A percentile compares a stretch with the other conserved stretches of the same genome.
These are phyloP conservation scores for Gonocerus acuteangulatus DNA, from an alignment of 2,888 invertebrate species.

Conservation along the genomic window DNA sequence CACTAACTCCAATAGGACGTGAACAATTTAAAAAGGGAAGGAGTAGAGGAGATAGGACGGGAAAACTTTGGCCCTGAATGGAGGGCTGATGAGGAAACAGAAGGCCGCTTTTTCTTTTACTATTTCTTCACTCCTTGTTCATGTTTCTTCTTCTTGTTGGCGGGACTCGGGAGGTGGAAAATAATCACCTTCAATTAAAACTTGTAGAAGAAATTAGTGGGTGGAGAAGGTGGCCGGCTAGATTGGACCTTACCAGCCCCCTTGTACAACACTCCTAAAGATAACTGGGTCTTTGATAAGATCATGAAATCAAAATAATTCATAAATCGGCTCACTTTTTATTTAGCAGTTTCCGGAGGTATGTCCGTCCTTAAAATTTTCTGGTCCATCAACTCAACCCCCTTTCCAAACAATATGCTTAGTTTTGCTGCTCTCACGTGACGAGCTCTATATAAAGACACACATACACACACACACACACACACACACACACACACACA, in stretches of 20 bases:
- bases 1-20: conserved; percentile 1
- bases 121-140: neutral
- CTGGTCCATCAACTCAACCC: too few relatives aligned
- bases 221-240: neutral
- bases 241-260: neutral
- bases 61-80: neutral
- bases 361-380: too few relatives aligned
- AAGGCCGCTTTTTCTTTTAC: neutral
- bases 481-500: too few relatives aligned
- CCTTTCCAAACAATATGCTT: too few relatives aligned
- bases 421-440: too few relatives aligned
- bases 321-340: too few relatives aligned
- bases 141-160: neutral
- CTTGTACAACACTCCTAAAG: too few relatives aligned
- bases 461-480: too few relatives aligned
- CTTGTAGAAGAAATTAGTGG: conserved; percentile 12
- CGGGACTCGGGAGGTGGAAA: neutral
- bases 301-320: too few relatives aligned
- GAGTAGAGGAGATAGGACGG: neutral
- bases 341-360: too few relatives aligned
- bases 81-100: conserved; percentile 4
- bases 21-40: neutral
- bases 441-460: too few relatives aligned
- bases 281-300: too few relatives aligned
- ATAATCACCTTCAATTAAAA: conserved; percentile 21